These are phyloP conservation scores for Tragelaphus oryx DNA, from an alignment of 2,797 vertebrate species.

Conservation along the genomic window DNA sequence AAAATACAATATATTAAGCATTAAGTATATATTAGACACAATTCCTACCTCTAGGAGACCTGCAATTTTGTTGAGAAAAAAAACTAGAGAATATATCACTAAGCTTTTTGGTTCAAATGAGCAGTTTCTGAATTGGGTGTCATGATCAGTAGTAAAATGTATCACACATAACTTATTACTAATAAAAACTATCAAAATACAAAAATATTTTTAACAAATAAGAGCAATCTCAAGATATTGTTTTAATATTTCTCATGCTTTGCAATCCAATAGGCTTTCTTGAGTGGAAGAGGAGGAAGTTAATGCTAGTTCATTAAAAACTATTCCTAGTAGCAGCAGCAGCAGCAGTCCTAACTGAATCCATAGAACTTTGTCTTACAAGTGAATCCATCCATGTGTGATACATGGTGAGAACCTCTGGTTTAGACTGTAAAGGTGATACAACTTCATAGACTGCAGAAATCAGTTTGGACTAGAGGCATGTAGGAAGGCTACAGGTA, in stretches of 20 bases:
- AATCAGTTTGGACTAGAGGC: background rate
- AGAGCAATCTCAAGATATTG: background rate
- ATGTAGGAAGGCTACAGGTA: background rate
- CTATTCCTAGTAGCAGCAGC: background rate
- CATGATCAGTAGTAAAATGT: background rate
- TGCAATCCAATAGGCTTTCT: background rate
- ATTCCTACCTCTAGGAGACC: background rate
- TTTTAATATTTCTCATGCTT: background rate
- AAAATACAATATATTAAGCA: background rate
- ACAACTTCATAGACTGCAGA: background rate
- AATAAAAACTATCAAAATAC: background rate
- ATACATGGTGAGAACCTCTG: background rate
- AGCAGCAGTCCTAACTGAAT: background rate
- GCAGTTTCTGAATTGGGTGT: background rate
- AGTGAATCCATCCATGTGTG: slow-evolving; percentile 14
- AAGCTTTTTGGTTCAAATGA: background rate
- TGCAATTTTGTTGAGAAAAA: background rate
- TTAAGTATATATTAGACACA: background rate
- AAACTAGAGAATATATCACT: background rate
- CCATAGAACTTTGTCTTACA: background rate
- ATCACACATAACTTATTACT: background rate
- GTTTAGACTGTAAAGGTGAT: background rate
- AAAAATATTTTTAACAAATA: slow-evolving; percentile 9
- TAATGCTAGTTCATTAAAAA: background rate
- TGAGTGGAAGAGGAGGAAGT: background rate